Evolutionary conservation across 2,888 invertebrate species (phyloP), one percentile per base, ranked within the genome.

Genomic region (Heliconius cydno): DNA sequence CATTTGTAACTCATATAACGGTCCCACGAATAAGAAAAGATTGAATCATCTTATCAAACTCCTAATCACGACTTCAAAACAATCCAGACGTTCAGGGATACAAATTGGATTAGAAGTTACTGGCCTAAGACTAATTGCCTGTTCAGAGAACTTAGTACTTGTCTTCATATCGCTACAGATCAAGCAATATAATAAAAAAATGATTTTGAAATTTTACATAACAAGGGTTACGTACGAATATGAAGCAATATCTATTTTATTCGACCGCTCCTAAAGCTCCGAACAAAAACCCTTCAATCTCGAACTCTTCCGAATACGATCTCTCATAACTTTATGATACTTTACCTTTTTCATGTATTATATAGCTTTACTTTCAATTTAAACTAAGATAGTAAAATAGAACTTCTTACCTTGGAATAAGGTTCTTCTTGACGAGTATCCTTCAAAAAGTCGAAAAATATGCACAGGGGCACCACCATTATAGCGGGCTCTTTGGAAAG

Each of bases 401-500:
- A n/a, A 41, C 38, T 60, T 80, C 92, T 94, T 91, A 96, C 96
- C 96, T 96, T 96, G 87, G 96, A 92, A 86, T 92, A 92, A 82
- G 90, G 88, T 89, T 94, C 92, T 87, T 92, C 94, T 83, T 93
- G 93, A 81, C 93, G 94, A 85, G 90, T 90, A 85, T 96, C 95
- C 86, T 95, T 96, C 85, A 97, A 93, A 88, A 98, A 95, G 93
- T 99, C 99, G 95, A 98, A 99, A 83, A 98, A 95, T 86, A 97
- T 97, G 94, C 99, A 99, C 83, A 99, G 96, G 79, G 98, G 97
- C 87, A 99, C 95, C 82, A 98, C 98, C 84, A 98, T 98, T 88
- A 99, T 97, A 77, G 99, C 99, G 76, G 98, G 98, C 94, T 99
- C 99, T 95, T 99, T 99, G 95, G 98, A 98, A 85, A 99, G 96